Evolutionary conservation across 1,140 invertebrate species (phyloP), one percentile per base, ranked within the genome.

Genomic region (Polypedilum vanderplanki): DNA sequence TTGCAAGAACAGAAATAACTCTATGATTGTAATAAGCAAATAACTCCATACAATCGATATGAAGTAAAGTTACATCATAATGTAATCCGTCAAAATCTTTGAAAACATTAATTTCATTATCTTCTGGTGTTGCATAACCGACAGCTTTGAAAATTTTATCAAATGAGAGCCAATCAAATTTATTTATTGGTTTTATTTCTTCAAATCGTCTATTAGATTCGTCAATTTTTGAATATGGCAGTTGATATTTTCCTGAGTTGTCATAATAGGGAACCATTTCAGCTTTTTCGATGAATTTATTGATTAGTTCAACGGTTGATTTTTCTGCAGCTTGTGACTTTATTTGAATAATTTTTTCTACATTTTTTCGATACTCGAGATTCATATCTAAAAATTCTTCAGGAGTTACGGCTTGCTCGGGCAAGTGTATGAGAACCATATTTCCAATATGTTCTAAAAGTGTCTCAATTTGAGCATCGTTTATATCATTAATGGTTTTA

Each of bases 1-100:
- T 90, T 4, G 90, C 88, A 18, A 93, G 82, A 15, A 89, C 82
- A 76, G 90, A 88, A 64, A 89, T 83, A 20, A 90, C 85, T 82
- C 90, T 91, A 40, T 87, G 86, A 79, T 90, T 90, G 78, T 91
- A 92, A 80, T 88, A 90, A 9, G 87, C 87, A 80, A 91, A 92
- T 18, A 92, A 79, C 79, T 92, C 90, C 80, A 91, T 88, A 77
- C 89, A 91, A 80, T 91, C 89, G 57, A 87, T 87, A n/a, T 90
- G 87, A 9, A 89, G 84, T 74, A 85, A 85, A 76, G 79, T 78
- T 20, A 88, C 78, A 77, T 90, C 88, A 78, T 88, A 85, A 74
- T 78, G 76, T 8, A 80, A 77, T 75, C 76, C 78, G 75, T 81
- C 79, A 77, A 80, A 77, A 40, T 79, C 80, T 18, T 78, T 77